These are phyloP conservation scores for Lampropteryx suffumata DNA, from an alignment of 2,888 invertebrate species.

Conservation along the genomic window DNA sequence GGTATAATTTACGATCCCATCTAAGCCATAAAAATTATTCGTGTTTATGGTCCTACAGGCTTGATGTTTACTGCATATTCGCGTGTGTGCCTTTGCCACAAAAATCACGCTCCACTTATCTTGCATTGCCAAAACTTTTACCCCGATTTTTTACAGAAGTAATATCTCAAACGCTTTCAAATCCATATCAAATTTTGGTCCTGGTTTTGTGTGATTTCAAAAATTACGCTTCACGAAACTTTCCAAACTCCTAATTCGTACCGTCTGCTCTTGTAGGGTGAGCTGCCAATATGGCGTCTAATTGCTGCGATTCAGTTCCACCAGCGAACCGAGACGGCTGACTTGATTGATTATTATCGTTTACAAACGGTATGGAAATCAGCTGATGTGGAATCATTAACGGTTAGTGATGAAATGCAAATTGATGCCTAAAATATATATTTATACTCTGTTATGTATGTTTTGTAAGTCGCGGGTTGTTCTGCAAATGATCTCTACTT, in stretches of 20 bases:
- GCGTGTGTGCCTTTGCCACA: slow-evolving; percentile 5
- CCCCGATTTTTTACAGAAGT: too few relatives aligned
- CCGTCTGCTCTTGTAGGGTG: slow-evolving; percentile 23
- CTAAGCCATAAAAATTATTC: background rate
- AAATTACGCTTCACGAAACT: slow-evolving; percentile 19
- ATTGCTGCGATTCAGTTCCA: slow-evolving; percentile 69
- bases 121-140: background rate
- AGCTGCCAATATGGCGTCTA: slow-evolving; percentile 56
- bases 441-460: too few relatives aligned
- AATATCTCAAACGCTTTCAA: background rate
- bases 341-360: slow-evolving; percentile 62
- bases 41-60: background rate
- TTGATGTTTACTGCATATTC: slow-evolving; percentile 9
- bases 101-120: slow-evolving; percentile 2
- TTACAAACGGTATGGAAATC: slow-evolving; percentile 33
- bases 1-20: slow-evolving; percentile 2
- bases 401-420: background rate
- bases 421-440: background rate
- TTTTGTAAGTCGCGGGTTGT: too few relatives aligned
- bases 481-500: too few relatives aligned
- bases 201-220: slow-evolving; percentile 10
- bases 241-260: slow-evolving; percentile 18
- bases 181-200: background rate
- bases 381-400: slow-evolving; percentile 11
- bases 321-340: slow-evolving; percentile 50